phyloP scores from a whole-genome alignment of 2,888 invertebrate species.

The Hipparchia sbordonii region DNA sequence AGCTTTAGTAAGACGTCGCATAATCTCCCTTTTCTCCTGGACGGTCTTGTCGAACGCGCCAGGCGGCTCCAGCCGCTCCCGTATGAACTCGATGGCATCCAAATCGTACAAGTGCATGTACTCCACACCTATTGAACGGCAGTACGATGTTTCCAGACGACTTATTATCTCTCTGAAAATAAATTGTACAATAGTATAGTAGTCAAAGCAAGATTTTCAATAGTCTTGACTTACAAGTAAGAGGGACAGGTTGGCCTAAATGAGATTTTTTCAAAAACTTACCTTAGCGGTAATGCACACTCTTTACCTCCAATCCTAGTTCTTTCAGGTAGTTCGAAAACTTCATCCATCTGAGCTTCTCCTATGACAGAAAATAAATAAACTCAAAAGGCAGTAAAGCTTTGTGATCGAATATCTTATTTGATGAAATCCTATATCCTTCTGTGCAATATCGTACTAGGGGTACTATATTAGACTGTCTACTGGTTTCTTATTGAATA shows the following conservation, averaged over 20 bases:
- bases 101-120: conserved; percentile 89
- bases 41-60: conserved; percentile 77
- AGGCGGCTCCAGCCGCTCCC: conserved; percentile 87
- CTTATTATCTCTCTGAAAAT: conserved; percentile 84
- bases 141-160: conserved; percentile 87
- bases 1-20: conserved; percentile 87
- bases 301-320: conserved; percentile 87
- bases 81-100: conserved; percentile 87
- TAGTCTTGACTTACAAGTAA: no score
- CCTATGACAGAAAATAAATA: conserved; percentile 46
- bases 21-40: conserved; percentile 86
- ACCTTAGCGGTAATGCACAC: conserved; percentile 81
- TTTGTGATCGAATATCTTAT: no score
- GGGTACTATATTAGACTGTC: background rate
- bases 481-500: conserved; percentile 1
- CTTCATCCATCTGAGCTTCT: conserved; percentile 84
- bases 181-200: no score
- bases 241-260: no score
- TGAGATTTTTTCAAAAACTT: background rate
- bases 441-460: no score
- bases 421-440: no score
- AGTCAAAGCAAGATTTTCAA: no score
- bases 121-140: conserved; percentile 88
- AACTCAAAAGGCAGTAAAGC: background rate
- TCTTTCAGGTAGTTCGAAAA: conserved; percentile 86